phyloP scores from a whole-genome alignment of 2,888 invertebrate genomes.

The Coremacera marginata region DNA sequence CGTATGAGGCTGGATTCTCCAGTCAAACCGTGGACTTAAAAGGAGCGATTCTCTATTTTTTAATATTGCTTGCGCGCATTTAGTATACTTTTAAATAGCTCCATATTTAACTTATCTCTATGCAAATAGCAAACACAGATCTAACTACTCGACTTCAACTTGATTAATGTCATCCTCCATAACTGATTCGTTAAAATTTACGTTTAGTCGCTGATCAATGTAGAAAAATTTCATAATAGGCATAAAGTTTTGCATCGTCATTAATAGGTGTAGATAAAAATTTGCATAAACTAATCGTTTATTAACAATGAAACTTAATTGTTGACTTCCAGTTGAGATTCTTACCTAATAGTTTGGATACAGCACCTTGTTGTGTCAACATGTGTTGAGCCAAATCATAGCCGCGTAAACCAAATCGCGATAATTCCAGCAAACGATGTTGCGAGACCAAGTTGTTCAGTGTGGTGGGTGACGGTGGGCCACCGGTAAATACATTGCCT shows the following conservation, averaged over 20 bases:
- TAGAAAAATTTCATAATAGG: background rate
- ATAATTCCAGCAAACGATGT: constrained; percentile 84
- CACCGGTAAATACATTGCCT: constrained; percentile 62
- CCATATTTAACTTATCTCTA: too few species aligned
- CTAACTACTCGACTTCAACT: background rate
- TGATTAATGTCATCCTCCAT: constrained; percentile 6
- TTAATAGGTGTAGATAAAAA: background rate
- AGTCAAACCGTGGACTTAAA: background rate
- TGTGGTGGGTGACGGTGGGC: constrained; percentile 70
- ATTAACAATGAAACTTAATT: background rate
- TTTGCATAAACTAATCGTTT: constrained; percentile 16
- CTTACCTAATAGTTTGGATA: constrained; percentile 91
- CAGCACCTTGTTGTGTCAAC: constrained; percentile 91
- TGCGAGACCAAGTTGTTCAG: constrained; percentile 81
- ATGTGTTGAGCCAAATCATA: constrained; percentile 93
- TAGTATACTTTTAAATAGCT: too few species aligned
- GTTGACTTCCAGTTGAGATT: constrained; percentile 15
- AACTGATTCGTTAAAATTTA: background rate
- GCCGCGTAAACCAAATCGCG: constrained; percentile 84
- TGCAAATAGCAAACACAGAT: background rate
- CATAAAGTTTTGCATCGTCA: background rate
- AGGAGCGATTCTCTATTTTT: background rate
- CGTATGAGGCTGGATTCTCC: background rate
- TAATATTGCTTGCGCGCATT: too few species aligned
- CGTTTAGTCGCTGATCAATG: background rate